Base-by-base conservation (phyloP, 2,797 vertebrate species). In the Aratinga solstitialis region DNA sequence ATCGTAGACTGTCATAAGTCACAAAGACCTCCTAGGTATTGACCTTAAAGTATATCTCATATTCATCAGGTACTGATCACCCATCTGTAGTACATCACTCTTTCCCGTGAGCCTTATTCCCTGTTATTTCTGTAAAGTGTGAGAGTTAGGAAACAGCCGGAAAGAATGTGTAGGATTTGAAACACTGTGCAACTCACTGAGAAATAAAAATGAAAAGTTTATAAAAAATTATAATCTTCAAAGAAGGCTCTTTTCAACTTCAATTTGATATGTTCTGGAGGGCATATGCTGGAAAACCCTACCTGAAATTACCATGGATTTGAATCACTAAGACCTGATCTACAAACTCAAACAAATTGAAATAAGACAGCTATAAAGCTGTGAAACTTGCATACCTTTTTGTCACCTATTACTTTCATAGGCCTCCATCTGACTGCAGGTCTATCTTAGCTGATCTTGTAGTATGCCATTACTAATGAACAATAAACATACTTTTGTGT, bases 401-500 rank as follows among this genome's bases (percentile, higher is more conserved):
- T 4, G 2, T 38, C 45, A 66, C 8, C 29, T 43, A 23, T 6
- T 63, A 23, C 9, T 78, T 81, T 14, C 30, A 38, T 8, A 24
- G 34, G 8, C 23, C 5, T 78, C 24, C 12, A 9, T 56, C 58
- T 91, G 67, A n/a, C 26, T 83, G 26, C 11, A 47, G 38, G 20
- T 26, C 26, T 56, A 21, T 1, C 6, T 65, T 68, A 72, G 34
- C 30, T 74, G 19, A 17, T 67, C 38, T 61, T 78, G 38, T 26
- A 17, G 5, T 11, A 36, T 45, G 5, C 26, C 7, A 13, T 84
- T 38, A 15, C 3, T 30, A 34, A 29, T 3, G 51, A 66, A 38
- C 0, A 0, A 66, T 22, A 40, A 47, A 45, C 0, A 0, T 29
- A 29, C 8, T 27, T 26, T 13, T 47, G 26, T 13, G 17, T 51